Evolutionary conservation across 2,113 vertebrate species (phyloP), one percentile per base, ranked within the genome.

Genomic region (Bujurquina vittata): DNA sequence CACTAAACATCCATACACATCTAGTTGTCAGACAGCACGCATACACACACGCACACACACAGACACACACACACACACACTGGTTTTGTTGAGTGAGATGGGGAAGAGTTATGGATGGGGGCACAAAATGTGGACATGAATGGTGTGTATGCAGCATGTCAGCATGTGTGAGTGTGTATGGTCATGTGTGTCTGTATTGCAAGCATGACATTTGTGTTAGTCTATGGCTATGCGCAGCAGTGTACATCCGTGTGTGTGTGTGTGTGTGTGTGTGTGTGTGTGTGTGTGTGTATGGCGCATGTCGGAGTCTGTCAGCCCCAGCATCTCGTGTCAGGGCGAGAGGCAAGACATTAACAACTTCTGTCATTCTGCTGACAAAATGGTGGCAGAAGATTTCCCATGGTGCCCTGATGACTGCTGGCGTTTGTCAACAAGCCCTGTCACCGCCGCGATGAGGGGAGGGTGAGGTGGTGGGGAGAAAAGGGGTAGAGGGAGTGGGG

Each of bases 311-410:
- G 97, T 99, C 97, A 99, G 97, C 96, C 96, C 83, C 96, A 96
- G 97, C 96, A 97, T 97, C 96, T 98, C 96, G 97, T 98, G 98
- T 98, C 97, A 98, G 96, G 96, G 96, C 96, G 95, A 98, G 97
- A 97, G 98, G 97, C 98, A 97, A 98, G 98, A 99, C 98, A 99
- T 98, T 99, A 99, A 99, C 98, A 97, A 96, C 97, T 98, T 98
- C 97, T 99, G 98, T 98, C 98, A 99, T 98, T 97, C 96, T 98
- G 97, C 98, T 99, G 98, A 99, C 98, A 99, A 98, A 98, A 98
- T 98, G 97, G 97, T 97, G 97, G 97, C 97, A 99, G 97, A 92
- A 98, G 97, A 97, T 99, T 97, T 98, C 98, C 98, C 98, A 97
- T 97, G 98, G 97, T 97, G 97, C 97, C 89, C 96, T 97, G 97